Percentiles rank a stretch among this genome's conserved stretches.
These are phyloP conservation scores for Papio anubis DNA, from an alignment of 2,113 vertebrate species.

Conservation along the genomic window DNA sequence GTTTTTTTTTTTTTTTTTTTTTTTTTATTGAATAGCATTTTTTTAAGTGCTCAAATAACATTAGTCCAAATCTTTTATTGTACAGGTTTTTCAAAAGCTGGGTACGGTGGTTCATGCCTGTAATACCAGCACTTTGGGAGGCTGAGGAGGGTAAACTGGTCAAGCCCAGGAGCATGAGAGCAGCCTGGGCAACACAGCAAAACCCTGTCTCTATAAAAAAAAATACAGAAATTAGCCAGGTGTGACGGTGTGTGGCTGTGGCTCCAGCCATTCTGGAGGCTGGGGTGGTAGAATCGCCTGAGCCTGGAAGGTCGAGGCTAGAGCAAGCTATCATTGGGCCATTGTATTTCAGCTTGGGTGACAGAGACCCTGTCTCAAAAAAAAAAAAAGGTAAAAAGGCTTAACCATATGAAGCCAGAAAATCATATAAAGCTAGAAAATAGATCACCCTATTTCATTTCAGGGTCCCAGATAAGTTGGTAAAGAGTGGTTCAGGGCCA, in stretches of 20 bases:
- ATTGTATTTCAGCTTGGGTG: background rate
- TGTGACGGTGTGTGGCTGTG: background rate
- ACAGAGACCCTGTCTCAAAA: background rate
- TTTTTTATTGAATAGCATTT: background rate
- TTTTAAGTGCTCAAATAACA: background rate
- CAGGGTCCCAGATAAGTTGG: background rate
- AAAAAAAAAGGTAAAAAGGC: background rate
- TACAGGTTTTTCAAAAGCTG: background rate
- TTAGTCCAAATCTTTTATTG: background rate
- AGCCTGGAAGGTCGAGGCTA: background rate
- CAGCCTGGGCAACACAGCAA: background rate
- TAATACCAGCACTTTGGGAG: background rate
- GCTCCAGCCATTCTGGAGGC: background rate
- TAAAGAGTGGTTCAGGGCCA: background rate
- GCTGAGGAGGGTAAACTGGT: background rate
- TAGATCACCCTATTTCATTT: background rate
- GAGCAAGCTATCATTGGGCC: background rate
- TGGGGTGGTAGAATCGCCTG: background rate
- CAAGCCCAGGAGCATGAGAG: background rate
- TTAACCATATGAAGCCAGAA: background rate
- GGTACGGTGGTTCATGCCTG: background rate
- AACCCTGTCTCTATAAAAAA: background rate
- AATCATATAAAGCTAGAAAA: background rate
- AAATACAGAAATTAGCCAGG: background rate
- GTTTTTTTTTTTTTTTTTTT: slow-evolving; percentile 20